A percentile compares a stretch with the other conserved stretches of the same genome.
phyloP scores from a whole-genome alignment of 2,797 vertebrate species.

The Oophaga sylvatica region DNA sequence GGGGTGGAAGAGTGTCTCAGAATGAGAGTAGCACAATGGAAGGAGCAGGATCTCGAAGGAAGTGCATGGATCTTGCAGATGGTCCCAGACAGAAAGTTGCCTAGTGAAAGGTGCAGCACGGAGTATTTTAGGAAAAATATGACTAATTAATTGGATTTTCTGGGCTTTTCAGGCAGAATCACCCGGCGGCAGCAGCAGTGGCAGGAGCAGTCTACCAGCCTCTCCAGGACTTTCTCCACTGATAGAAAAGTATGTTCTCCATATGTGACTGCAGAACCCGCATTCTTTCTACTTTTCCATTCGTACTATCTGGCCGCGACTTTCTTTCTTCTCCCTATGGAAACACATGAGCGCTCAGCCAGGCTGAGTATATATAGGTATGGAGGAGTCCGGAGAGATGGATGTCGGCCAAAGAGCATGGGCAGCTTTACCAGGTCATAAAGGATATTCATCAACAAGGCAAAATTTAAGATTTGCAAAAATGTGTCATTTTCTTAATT shows the following conservation, averaged over 20 bases:
- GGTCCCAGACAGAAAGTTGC: not conserved
- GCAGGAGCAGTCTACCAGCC: constrained; percentile 74
- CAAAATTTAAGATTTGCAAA: too few species aligned
- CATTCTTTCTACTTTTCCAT: not conserved
- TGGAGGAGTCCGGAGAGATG: too few species aligned
- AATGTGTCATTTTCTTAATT: too few species aligned
- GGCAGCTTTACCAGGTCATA: too few species aligned
- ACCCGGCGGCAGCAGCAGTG: constrained; percentile 65
- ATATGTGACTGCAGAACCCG: not conserved
- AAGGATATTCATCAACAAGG: too few species aligned
- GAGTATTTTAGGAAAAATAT: not conserved
- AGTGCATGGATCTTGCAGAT: not conserved
- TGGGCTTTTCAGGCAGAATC: constrained; percentile 81
- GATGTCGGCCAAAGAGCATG: too few species aligned
- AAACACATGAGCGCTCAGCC: too few species aligned
- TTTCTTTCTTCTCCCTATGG: too few species aligned
- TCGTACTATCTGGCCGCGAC: too few species aligned
- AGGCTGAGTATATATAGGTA: too few species aligned
- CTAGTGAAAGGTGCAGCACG: not conserved
- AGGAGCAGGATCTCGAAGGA: not conserved
- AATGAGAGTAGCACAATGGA: not conserved
- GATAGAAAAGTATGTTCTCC: constrained; percentile 85
- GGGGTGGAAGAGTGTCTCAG: not conserved
- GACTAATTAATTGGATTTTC: not conserved
- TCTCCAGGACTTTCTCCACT: constrained; percentile 75